Evolutionary conservation across 2,797 vertebrate genomes (phyloP), one percentile per base, ranked within the genome.

Genomic region (Oceanodroma leucorhoa): DNA sequence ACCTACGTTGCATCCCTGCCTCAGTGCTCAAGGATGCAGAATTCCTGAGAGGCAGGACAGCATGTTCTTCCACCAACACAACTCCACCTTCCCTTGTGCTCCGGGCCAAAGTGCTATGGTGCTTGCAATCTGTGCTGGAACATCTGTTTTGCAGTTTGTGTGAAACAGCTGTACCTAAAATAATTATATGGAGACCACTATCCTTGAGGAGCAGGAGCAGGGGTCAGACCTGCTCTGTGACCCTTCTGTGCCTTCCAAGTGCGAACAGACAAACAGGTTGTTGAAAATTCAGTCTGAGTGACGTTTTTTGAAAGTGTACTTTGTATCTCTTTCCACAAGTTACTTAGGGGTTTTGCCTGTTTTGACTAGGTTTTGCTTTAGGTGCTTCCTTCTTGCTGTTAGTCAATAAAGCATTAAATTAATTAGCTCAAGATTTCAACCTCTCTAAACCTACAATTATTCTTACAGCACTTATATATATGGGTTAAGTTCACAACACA

Each of bases 301-400:
- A 16, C 0, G 0, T 50, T 17, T 67, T 83, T 76, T 43, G 34
- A 14, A 77, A 82, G 7, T 21, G 1, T 48, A 8, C 10, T 90
- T 79, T 71, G 2, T 57, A 30, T 46, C 6, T 58, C 3, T 75
- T 85, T 65, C n/a, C n/a, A 38, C 17, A 73, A 41, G 30, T 70
- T 70, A 22, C 20, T 54, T 34, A 27, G 21, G 18, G 12, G 14
- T 90, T 88, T 66, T 88, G 36, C 26, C 20, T 69, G 22, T 72
- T 89, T 78, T 65, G 20, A 46, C n/a, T 80, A 72, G 40, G 7
- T 17, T 75, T 85, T 73, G n/a, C 16, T 4, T 61, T 67, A 57
- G 55, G 22, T 8, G 3, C 18, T 79, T 79, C 12, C 27, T 20
- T 93, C 36, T 88, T 89, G 32, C n/a, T 80, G 34, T 38, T 83